Base-by-base conservation (phyloP, 2,797 vertebrate species). In the Pagetopsis macropterus region DNA sequence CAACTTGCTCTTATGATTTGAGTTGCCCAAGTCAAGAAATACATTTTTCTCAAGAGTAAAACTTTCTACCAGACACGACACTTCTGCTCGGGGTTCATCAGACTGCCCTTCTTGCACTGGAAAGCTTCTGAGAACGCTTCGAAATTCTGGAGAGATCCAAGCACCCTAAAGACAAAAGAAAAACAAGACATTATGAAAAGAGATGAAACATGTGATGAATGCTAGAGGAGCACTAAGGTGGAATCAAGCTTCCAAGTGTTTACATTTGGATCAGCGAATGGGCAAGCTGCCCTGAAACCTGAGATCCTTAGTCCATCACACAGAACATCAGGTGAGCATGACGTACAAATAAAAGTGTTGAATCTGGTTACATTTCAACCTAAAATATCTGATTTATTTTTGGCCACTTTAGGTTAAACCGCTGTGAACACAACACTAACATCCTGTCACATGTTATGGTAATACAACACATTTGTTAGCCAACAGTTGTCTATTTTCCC, bases 141-240 rank as follows among this genome's bases (percentile, higher is more conserved):
- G 0, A 99, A 96, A 89, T 99, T 99, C 90, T 98, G 98, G 68
- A 99, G 90, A 0, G 97, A 98, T 17, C 98, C 98, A 64, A 97
- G 94, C 40, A 99, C 98, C 93, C 98, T 99, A 48, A 73, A 70
- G 41, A 78, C 31, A 73, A 69, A 59, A 84, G 59, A 81, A 59
- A 79, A 63, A 21, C 44, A 82, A 51, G 52, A 27, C 9, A 45
- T 45, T 21, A 51, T 41, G 27, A 64, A n/a, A 19, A 52, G 68
- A 62, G 33, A 13, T 58, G 5, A 75, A 23, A 40, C 33, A 48
- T 61, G n/a, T 46, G 55, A 19, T 52, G 3, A 55, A 31, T 50
- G 6, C 31, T 10, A 37, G 21, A 64, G 37, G n/a, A 57, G 46
- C 4, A 33, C 15, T 15, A 33, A 43, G 14, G 61, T 23, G 40